Percentiles rank a stretch among this genome's conserved stretches.
Evolutionary conservation across 2,113 vertebrate species (phyloP).

Genomic region (Calyptommatus sinebrachiatus): DNA sequence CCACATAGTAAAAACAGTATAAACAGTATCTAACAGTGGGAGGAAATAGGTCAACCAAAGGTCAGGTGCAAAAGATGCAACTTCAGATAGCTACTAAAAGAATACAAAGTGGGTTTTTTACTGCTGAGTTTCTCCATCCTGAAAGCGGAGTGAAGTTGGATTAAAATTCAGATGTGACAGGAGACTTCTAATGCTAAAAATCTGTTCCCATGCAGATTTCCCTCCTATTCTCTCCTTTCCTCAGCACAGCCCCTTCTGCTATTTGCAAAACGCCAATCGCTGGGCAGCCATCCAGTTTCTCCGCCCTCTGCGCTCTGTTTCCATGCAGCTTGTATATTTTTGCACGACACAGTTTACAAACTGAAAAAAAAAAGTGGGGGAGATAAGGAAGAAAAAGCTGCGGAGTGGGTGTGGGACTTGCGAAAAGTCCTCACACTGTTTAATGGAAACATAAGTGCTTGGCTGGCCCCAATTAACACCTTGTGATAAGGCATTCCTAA

Average conservation of each 20-base stretch:
- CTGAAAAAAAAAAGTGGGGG: conserved; percentile 45
- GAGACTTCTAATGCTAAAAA: too few species aligned
- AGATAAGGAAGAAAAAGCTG: too few species aligned
- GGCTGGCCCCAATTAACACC: conserved; percentile 99
- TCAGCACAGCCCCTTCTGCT: not conserved
- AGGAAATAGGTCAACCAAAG: too few species aligned
- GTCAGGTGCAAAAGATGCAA: too few species aligned
- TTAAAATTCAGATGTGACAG: too few species aligned
- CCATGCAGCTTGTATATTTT: conserved; percentile 56
- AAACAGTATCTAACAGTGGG: too few species aligned
- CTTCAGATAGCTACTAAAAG: too few species aligned
- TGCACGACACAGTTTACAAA: conserved; percentile 44
- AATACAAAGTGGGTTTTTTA: too few species aligned
- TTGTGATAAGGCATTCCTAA: conserved; percentile 90
- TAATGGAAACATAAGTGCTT: conserved; percentile 92
- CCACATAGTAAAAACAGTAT: too few species aligned
- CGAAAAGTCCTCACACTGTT: conserved; percentile 83
- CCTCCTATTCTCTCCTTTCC: rapidly evolving
- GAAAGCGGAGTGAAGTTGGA: too few species aligned
- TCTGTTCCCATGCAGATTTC: not conserved
- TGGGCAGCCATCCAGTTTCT: not conserved
- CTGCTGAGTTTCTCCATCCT: too few species aligned
- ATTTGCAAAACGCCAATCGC: rapidly evolving
- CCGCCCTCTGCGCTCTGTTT: not conserved
- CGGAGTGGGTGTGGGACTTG: conserved; percentile 32